Evolutionary conservation across 2,113 vertebrate species (phyloP).

Genomic region (Chunga burmeisteri): DNA sequence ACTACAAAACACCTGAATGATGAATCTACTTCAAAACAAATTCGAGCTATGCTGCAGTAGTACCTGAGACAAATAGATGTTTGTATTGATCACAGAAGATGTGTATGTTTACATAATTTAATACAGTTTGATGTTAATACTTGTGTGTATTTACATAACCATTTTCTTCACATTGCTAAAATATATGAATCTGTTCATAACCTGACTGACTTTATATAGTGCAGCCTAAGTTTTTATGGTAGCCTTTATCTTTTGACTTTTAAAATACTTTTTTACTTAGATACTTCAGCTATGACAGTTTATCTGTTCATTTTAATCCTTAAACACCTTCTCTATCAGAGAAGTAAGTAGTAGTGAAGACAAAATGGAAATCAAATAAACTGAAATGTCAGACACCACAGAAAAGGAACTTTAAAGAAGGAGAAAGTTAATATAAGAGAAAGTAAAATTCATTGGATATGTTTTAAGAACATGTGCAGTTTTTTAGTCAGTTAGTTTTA

Average conservation of each 20-base stretch:
- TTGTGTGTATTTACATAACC: conserved; percentile 89
- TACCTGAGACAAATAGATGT: conserved; percentile 82
- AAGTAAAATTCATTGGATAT: neutral
- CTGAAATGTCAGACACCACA: neutral
- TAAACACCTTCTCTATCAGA: conserved; percentile 34
- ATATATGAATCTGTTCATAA: conserved; percentile 75
- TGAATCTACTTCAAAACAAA: conserved; percentile 97
- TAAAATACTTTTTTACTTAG: conserved; percentile 64
- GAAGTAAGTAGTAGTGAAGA: conserved; percentile 44
- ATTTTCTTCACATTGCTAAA: conserved; percentile 83
- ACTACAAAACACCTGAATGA: conserved; percentile 99
- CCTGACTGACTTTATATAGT: conserved; percentile 77
- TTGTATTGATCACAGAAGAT: conserved; percentile 94
- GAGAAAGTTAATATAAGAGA: neutral
- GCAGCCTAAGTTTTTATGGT: conserved; percentile 75
- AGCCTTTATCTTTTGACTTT: conserved; percentile 75
- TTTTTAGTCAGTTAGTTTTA: neutral
- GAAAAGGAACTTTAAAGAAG: neutral
- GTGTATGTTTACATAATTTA: conserved; percentile 99
- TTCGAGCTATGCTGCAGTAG: conserved; percentile 98
- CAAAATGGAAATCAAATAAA: conserved; percentile 5
- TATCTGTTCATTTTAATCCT: conserved; percentile 56
- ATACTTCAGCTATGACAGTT: conserved; percentile 46
- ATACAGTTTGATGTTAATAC: conserved; percentile 95
- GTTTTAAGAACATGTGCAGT: neutral